Evolutionary conservation across 2,888 invertebrate species (phyloP).

Genomic region (Thera obeliscata): DNA sequence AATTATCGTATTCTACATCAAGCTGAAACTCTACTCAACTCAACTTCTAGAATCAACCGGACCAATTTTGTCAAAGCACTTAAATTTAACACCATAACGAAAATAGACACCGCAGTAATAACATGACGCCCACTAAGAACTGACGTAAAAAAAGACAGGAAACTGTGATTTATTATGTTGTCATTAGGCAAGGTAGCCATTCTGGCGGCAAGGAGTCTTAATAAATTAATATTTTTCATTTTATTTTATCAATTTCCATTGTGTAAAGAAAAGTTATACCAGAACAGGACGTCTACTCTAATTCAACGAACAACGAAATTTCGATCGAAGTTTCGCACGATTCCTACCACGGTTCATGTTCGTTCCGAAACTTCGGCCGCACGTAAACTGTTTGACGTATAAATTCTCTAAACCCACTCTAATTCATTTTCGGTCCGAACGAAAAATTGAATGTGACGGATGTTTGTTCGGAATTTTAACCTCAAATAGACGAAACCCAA

Average conservation of each 20-base stretch:
- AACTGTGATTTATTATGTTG: conserved; percentile 54
- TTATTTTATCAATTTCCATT: background rate
- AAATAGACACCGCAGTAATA: conserved; percentile 62
- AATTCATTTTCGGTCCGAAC: too few species aligned
- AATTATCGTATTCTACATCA: background rate
- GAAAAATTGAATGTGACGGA: too few species aligned
- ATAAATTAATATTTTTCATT: conserved; percentile 53
- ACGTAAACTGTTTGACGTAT: too few species aligned
- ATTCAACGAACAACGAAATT: too few species aligned
- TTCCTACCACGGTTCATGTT: too few species aligned
- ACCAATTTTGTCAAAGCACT: conserved; percentile 49
- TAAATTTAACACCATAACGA: conserved; percentile 50
- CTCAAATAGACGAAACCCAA: too few species aligned
- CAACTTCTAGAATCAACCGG: background rate
- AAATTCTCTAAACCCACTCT: too few species aligned
- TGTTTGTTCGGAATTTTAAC: too few species aligned
- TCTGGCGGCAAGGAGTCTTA: conserved; percentile 47
- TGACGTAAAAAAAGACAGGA: conserved; percentile 56
- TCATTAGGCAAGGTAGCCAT: conserved; percentile 54
- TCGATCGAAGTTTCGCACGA: too few species aligned
- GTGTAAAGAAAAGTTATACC: too few species aligned
- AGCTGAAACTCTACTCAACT: background rate
- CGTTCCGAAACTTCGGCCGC: too few species aligned
- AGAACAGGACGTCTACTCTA: too few species aligned
- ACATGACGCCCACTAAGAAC: conserved; percentile 51